Base-by-base conservation (phyloP, 2,888 invertebrate genomes). In the Urechis unicinctus region DNA sequence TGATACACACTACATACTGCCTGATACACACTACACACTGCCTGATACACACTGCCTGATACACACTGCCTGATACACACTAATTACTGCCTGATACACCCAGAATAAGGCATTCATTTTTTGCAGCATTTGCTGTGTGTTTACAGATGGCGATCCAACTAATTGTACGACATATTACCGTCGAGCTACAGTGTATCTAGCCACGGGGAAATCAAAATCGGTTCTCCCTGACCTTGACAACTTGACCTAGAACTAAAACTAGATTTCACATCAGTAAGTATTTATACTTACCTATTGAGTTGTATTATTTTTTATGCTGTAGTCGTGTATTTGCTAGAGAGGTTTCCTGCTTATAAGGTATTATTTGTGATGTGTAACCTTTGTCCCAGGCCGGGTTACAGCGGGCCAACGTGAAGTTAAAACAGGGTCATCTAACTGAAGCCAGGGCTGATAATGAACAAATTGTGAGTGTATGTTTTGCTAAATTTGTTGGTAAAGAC, bases 141-240 rank as follows among this genome's bases (percentile, higher is more conserved):
- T 81, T 81, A 2, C 80, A 95, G 96, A 97, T 83, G 91, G 90
- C 17, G 97, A 98, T 80, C 91, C 95, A 42, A 84, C 83, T 63
- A 96, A 97, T 81, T 98, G 96, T 80, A 84, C 97, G 78, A 94
- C 94, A 52, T 91, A 91, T 75, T 98, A 91, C 78, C 90, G 93
- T 78, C 83, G 97, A 68, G 97, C 94, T 46, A 95, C 96, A 0
- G 93, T 95, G 0, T 96, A 91, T 80, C 84, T 97, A 73, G 97
- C 96, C 6, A 82, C 96, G 66, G 95, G 95, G 49, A 95, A 94
- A 81, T 89, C 95, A 0, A 91, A 91, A 75, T 89, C 93, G 73
- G 98, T 97, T 0, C 81, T 97, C 36, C 86, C 88, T 68, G 98
- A 99, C 81, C 87, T 99, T 66, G 89, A 90, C 66, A 87, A 85